A percentile compares a stretch with the other conserved stretches of the same genome.
Evolutionary conservation across 2,113 vertebrate species (phyloP).

Genomic region (Parus major): DNA sequence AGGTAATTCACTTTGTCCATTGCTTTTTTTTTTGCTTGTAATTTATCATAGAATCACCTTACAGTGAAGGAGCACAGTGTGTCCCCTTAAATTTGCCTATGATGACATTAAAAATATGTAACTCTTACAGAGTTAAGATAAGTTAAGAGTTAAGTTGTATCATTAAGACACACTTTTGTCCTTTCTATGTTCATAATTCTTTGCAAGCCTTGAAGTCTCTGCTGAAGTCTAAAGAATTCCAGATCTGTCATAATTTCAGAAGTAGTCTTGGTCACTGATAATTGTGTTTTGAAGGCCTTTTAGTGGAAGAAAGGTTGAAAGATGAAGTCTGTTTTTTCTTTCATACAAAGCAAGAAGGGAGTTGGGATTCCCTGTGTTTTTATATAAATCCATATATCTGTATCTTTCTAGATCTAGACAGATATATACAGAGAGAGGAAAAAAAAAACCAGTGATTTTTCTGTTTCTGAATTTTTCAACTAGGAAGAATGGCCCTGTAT

Average conservation of each 20-base stretch:
- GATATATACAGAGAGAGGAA: rapidly evolving
- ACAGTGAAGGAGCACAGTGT: background rate
- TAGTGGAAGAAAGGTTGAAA: background rate
- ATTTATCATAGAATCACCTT: background rate
- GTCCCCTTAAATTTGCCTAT: background rate
- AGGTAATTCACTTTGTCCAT: background rate
- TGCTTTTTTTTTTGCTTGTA: background rate
- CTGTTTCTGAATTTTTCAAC: background rate
- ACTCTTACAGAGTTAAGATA: background rate
- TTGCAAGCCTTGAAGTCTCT: background rate
- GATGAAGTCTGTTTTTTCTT: background rate
- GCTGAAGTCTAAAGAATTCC: background rate
- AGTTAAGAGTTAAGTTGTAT: too few relatives aligned
- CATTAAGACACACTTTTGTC: background rate
- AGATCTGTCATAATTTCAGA: background rate
- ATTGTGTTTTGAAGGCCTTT: background rate
- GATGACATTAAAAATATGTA: background rate
- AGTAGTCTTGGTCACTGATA: background rate
- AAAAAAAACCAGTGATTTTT: background rate
- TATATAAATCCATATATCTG: background rate
- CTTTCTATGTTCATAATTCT: background rate
- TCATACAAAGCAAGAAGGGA: background rate
- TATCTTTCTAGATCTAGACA: background rate
- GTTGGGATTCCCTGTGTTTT: background rate
- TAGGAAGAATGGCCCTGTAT: background rate